Base-by-base conservation (phyloP, 1,140 invertebrate genomes). In the Neodiprion fabricii region DNA sequence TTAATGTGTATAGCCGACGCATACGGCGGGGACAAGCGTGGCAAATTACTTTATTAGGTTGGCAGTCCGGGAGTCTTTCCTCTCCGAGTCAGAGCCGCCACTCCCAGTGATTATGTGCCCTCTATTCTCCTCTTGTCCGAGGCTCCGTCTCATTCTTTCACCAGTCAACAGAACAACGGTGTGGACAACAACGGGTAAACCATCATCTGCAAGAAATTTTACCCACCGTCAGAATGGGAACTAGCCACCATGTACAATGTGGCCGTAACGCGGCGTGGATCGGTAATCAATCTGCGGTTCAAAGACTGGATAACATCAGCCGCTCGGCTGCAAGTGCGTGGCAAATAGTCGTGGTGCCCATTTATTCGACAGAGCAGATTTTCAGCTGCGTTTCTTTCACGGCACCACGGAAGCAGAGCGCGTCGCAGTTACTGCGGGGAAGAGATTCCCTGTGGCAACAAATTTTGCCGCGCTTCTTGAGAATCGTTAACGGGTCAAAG, bases 31-130 rank as follows among this genome's bases (percentile, higher is more conserved):
- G 85, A 87, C 85, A 87, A 86, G 80, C 85, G 85, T 87, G 85
- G 86, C 85, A 87, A 87, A 87, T 86, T 86, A 85, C 85, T 87
- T 87, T 87, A 87, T 87, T 87, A 87, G 85, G 84, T 87, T 83
- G 85, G 83, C 82, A 85, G 84, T 81, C 84, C 85, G 79, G 85
- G 85, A 87, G 85, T 82, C 84, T 85, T 84, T 83, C 79, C 82
- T 82, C 82, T 82, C 78, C 76, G 70, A 78, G 77, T 83, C 78
- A 80, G 75, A 77, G 76, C 81, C 78, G 77, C 79, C 77, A 76
- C 82, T 83, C 80, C 79, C 84, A 80, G 79, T 79, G 81, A 84
- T 81, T 83, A 40, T 40, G 77, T 81, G 79, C 77, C 78, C 78
- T 78, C 79, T 82, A 80, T 81, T 83, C 82, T 80, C 40, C 67